phyloP scores from a whole-genome alignment of 2,113 vertebrate species.

The Oncorhynchus keta region DNA sequence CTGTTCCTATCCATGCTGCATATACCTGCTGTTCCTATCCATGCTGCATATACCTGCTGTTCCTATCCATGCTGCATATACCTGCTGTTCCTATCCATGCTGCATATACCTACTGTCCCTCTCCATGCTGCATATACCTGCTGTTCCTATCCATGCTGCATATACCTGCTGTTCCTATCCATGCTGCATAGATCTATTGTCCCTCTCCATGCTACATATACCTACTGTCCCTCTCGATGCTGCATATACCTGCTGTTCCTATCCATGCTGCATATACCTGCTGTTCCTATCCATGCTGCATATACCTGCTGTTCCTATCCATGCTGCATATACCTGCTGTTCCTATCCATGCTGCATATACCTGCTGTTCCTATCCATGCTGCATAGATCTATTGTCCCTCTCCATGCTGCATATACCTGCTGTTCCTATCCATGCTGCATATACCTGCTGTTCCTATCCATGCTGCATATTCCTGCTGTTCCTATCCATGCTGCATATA shows the following conservation, averaged over 20 bases:
- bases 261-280: not conserved
- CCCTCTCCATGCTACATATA: not conserved
- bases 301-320: no score
- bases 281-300: no score
- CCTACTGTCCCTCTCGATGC: not conserved
- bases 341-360: no score
- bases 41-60: not conserved
- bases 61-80: not conserved
- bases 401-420: not conserved
- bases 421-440: not conserved
- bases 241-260: not conserved
- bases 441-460: not conserved
- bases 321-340: no score
- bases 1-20: no score
- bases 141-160: not conserved
- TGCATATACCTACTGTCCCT: not conserved
- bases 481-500: no score
- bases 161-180: not conserved
- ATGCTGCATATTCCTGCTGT: constrained; percentile 1
- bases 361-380: not conserved
- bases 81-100: not conserved
- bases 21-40: not conserved
- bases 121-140: not conserved
- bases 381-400: not conserved
- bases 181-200: not conserved